Base-by-base conservation (phyloP, 2,113 vertebrate genomes). In the Rousettus leschenaultii region DNA sequence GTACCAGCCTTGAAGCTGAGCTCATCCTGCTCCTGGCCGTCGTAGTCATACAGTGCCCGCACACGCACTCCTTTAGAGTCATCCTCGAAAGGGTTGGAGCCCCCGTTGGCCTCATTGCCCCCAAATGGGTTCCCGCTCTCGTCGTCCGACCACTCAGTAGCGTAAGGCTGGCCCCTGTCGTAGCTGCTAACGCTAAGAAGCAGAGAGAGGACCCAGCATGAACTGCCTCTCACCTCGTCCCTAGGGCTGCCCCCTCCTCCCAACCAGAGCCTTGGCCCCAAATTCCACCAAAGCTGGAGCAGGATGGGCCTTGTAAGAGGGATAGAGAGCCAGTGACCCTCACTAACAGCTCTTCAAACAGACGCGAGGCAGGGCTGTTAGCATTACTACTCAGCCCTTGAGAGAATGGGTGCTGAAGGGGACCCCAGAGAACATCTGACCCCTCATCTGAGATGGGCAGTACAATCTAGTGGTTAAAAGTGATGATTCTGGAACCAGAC, bases 21-120 rank as follows among this genome's bases (percentile, higher is more conserved):
- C 95, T 99, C 99, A 7, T 99, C 99, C 97, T 99, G 99, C 97
- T 99, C 99, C 98, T 99, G 99, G 95, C 99, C 99, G 0, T 99
- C 99, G 0, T 99, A 99, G 98, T 99, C 99, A 4, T 99, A 99
- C 35, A 99, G 99, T 0, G 99, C 99, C 2, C 99, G 98, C 86
- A 99, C 99, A 0, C 99, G 98, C 92, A 99, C 98, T 0, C 99
- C 99, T 97, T 99, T 98, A 93, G 95, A 97, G 0, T 99, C 99
- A 0, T 99, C 99, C 22, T 99, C 99, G 1, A 99, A 99, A 59
- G 99, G 99, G 98, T 99, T 99, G 95, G 99, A 98, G 2, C 99
- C 99, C 0, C 99, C 99, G 0, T 99, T 99, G 79, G 99, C 99
- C 97, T 99, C 99, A 0, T 95, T 99, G 95, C 99, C 98, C 3